A percentile compares a stretch with the other conserved stretches of the same genome.
These are phyloP conservation scores for Sphaeramia orbicularis DNA, from an alignment of 2,797 vertebrate genomes.

Conservation along the genomic window DNA sequence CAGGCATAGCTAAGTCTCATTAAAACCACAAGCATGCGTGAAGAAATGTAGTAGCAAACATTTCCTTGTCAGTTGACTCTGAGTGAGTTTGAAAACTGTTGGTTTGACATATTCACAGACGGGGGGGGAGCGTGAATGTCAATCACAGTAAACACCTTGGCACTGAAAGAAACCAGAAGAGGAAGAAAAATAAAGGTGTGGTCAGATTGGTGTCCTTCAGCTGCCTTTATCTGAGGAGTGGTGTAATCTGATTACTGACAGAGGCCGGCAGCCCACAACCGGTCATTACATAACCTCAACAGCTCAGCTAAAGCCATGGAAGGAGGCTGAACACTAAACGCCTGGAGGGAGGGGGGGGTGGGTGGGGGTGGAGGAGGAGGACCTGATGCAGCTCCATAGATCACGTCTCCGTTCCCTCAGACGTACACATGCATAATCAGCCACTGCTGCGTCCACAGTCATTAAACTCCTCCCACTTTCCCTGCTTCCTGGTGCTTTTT, in stretches of 20 bases:
- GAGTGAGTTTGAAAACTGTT: constrained; percentile 1
- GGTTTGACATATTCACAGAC: constrained; percentile 15
- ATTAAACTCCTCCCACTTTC: no score
- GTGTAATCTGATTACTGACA: constrained; percentile 74
- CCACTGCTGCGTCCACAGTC: no score
- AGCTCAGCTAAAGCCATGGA: constrained; percentile 60
- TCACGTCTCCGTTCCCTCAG: no score
- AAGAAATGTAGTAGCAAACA: neutral
- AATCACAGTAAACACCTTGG: constrained; percentile 28
- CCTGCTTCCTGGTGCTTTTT: no score
- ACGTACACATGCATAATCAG: no score
- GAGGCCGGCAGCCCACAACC: constrained; percentile 66
- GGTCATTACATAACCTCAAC: constrained; percentile 71
- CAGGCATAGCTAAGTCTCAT: neutral
- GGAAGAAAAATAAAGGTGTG: constrained; percentile 67
- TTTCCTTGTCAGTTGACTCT: constrained; percentile 1
- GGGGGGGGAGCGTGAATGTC: constrained; percentile 26
- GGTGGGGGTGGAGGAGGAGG: no score
- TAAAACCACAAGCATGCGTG: constrained; percentile 10
- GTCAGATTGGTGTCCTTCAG: constrained; percentile 53
- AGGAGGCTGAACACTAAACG: constrained; percentile 47
- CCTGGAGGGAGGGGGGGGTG: constrained; percentile 24
- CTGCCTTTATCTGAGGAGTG: constrained; percentile 59
- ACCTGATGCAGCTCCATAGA: no score
- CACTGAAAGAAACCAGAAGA: constrained; percentile 36